These are phyloP conservation scores for Thinocorus orbignyianus DNA, from an alignment of 2,113 vertebrate genomes.

Conservation along the genomic window DNA sequence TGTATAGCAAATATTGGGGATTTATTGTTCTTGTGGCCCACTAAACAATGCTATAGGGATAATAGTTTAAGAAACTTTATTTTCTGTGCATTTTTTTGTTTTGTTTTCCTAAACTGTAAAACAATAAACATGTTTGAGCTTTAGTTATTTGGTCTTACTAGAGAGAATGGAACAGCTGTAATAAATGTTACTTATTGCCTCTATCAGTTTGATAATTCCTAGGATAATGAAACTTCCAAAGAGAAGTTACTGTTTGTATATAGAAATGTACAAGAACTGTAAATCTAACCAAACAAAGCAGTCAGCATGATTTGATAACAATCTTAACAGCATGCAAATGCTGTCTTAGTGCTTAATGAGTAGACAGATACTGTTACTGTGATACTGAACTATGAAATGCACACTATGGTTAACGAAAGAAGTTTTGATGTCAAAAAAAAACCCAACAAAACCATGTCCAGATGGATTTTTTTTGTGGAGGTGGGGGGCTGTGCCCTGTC, in stretches of 20 bases:
- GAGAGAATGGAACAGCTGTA: not conserved
- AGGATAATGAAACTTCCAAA: not conserved
- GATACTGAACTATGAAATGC: not conserved
- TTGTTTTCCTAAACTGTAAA: not conserved
- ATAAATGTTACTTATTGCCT: not conserved
- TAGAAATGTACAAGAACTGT: not conserved
- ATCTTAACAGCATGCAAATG: not conserved
- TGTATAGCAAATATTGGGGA: not conserved
- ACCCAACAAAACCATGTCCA: no score
- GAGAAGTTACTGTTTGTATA: not conserved
- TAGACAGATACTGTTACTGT: not conserved
- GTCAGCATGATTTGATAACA: not conserved
- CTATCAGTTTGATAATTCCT: not conserved
- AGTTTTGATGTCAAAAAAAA: not conserved
- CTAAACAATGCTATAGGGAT: not conserved
- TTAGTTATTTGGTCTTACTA: not conserved
- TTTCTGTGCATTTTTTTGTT: not conserved
- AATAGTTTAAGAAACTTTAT: not conserved
- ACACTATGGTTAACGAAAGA: not conserved
- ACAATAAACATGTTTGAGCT: not conserved
- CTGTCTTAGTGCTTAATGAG: not conserved
- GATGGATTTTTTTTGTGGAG: not conserved
- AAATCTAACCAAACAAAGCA: not conserved
- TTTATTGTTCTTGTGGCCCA: not conserved
- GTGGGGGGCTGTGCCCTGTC: not conserved